These are phyloP conservation scores for Centropristis striata DNA, from an alignment of 2,113 vertebrate species.

Conservation along the genomic window DNA sequence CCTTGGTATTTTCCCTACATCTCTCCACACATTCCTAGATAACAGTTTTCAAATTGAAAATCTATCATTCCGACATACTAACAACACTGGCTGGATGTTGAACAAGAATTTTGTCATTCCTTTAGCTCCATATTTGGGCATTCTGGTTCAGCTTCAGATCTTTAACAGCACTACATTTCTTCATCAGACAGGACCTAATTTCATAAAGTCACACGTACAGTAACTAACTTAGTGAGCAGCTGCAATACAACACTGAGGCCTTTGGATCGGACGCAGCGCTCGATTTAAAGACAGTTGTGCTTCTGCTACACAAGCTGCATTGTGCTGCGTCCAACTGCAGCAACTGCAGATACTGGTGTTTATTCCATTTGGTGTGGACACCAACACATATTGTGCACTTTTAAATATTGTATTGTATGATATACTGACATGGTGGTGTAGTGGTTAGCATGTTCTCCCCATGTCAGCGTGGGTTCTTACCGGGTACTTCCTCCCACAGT, in stretches of 20 bases:
- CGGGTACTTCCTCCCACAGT: no score
- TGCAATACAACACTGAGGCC: conserved; percentile 13
- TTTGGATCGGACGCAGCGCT: not conserved
- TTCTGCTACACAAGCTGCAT: conserved; percentile 19
- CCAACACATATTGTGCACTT: not conserved
- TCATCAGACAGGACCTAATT: not conserved
- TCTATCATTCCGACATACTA: not conserved
- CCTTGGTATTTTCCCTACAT: not conserved
- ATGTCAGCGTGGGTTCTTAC: no score
- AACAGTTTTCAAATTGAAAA: not conserved
- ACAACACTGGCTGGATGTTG: not conserved
- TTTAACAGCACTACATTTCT: not conserved
- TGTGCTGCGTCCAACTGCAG: conserved; percentile 21
- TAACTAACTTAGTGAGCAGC: conserved; percentile 9
- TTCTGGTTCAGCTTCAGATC: not conserved
- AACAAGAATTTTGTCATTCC: not conserved
- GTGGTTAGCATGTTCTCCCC: no score
- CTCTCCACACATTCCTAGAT: not conserved
- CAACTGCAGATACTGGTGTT: conserved; percentile 9
- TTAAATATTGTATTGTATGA: not conserved
- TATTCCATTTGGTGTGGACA: not conserved
- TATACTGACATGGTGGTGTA: no score
- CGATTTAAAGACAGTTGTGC: conserved; percentile 21
- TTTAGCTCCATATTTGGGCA: not conserved
- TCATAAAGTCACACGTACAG: not conserved